Conservation (phyloP, 2,797 vertebrate genomes). For the Falco berigora region DNA sequence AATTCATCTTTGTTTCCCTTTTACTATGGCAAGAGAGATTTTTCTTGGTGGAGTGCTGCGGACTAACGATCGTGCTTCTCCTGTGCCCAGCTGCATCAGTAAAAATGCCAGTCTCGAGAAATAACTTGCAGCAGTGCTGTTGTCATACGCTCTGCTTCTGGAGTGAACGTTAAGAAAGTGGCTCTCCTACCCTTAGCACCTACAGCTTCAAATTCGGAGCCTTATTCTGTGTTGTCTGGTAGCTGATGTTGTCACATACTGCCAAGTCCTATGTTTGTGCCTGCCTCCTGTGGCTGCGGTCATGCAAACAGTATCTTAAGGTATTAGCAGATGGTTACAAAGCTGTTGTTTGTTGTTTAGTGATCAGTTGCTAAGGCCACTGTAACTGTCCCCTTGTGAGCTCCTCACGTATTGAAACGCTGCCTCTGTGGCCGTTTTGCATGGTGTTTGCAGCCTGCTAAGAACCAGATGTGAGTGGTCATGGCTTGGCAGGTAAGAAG, state of each 20-base stretch:
- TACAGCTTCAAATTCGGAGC: not conserved
- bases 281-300: not conserved
- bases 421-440: not conserved
- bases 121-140: not conserved
- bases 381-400: not conserved
- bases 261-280: not conserved
- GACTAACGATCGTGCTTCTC: not conserved
- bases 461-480: not conserved
- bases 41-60: not conserved
- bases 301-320: not conserved
- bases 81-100: not conserved
- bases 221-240: not conserved
- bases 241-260: not conserved
- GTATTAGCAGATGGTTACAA: not conserved
- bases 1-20: not conserved
- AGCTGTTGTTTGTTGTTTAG: not conserved
- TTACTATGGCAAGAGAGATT: not conserved
- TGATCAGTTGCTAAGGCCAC: not conserved
- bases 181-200: not conserved
- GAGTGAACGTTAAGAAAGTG: not conserved
- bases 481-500: not conserved
- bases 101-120: not conserved
- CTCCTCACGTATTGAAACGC: not conserved
- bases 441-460: not conserved
- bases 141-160: not conserved